Evolutionary conservation across 2,888 invertebrate genomes (phyloP), one percentile per base, ranked within the genome.

Genomic region (Dexiosoma caninum): DNA sequence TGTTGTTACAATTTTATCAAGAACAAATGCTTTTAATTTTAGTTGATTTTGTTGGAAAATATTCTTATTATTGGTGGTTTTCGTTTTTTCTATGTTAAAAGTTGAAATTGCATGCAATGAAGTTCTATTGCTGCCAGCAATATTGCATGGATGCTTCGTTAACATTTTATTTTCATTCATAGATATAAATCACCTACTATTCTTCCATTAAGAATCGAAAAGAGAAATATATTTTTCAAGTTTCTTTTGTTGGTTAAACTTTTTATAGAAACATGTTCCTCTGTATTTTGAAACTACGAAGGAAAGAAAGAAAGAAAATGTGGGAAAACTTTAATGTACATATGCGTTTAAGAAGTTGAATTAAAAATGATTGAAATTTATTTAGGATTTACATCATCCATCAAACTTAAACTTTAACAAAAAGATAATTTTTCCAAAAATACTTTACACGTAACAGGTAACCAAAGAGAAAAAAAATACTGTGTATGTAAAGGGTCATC

Each of bases 81-180:
- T 40, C 35, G 51, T 70, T 72, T 40, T 77, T 69, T 53, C 53
- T 30, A 19, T 70, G 70, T 59, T 51, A 57, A 40, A 59, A 78
- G 19, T 59, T 30, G 55, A 70, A 66, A 75, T 70, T 84, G 80
- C 59, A 46, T 59, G 60, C 44, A 76, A 51, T 42, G 69, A 69
- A 72, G 16, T 70, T 64, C 64, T 72, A 84, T 86, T 87, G 70
- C 85, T 83, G 80, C 66, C 62, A 79, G 78, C 82, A 80, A 74
- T 53, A 35, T 62, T 53, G 78, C 78, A 75, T 23, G 42, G 42
- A 19, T 76, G 71, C 71, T 82, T 78, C 57, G 71, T 76, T 78
- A 76, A 76, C 82, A 82, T 82, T 78, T 78, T 82, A 57, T 69
- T 44, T 30, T 27, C n/a, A 46, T 23, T 21, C n/a, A 7, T 42